phyloP scores from a whole-genome alignment of 2,888 invertebrate species.

The Pachliopta kotzebuea region DNA sequence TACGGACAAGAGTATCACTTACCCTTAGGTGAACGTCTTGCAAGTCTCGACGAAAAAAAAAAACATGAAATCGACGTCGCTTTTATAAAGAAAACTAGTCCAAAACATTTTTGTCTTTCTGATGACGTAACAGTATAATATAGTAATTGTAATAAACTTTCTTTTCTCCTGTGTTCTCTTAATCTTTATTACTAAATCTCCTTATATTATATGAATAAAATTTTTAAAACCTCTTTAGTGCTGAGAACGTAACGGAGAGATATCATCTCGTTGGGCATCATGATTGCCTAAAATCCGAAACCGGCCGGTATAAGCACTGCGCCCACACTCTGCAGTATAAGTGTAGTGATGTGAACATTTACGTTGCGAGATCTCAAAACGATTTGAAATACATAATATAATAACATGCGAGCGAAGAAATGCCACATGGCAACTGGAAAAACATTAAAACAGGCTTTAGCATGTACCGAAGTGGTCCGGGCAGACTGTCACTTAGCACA shows the following conservation, averaged over 20 bases:
- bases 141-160: no score
- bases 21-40: no score
- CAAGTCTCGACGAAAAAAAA: no score
- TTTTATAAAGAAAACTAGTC: no score
- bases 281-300: conserved; percentile 15
- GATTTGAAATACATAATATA: conserved; percentile 7
- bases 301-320: conserved; percentile 6
- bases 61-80: no score
- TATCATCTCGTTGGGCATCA: conserved; percentile 15
- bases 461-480: conserved; percentile 20
- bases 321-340: conserved; percentile 15
- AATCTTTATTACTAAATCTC: not conserved
- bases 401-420: conserved; percentile 11
- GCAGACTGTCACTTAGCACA: conserved; percentile 11
- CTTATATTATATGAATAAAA: not conserved
- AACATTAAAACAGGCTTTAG: conserved; percentile 23
- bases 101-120: no score
- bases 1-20: no score
- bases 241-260: not conserved
- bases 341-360: conserved; percentile 18
- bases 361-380: conserved; percentile 21
- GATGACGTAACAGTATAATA: no score
- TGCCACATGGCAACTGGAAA: conserved; percentile 13
- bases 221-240: not conserved
- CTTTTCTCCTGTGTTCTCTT: not conserved